Conservation (phyloP, 2,113 vertebrate species). For the Nymphicus hollandicus region DNA sequence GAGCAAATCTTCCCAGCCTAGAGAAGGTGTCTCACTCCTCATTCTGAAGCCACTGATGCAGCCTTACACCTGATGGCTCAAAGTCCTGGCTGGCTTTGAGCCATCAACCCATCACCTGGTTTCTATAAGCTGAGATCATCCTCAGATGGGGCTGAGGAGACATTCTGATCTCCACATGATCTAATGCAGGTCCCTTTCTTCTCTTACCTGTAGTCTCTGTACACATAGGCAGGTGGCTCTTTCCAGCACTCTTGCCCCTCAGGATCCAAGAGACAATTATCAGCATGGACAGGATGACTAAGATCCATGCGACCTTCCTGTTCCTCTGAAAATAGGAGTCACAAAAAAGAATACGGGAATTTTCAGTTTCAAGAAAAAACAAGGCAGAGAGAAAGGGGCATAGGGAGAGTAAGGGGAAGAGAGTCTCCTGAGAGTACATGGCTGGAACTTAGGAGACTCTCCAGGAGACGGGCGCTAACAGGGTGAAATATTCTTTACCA, state of each 20-base stretch:
- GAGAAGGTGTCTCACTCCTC: not conserved
- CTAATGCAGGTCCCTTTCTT: not conserved
- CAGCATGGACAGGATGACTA: slow-evolving; percentile 93
- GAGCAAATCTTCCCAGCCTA: not conserved
- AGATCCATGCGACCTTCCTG: slow-evolving; percentile 90
- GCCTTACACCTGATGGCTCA: not conserved
- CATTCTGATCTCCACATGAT: not conserved
- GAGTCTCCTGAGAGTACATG: not conserved
- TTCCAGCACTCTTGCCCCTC: slow-evolving; percentile 91
- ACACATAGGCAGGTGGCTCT: slow-evolving; percentile 90
- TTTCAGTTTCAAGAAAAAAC: not conserved
- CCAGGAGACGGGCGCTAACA: not conserved
- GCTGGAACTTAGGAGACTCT: not conserved
- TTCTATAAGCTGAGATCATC: not conserved
- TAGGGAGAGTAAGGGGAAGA: not conserved
- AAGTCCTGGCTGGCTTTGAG: not conserved
- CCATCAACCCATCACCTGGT: not conserved
- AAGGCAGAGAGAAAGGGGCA: not conserved
- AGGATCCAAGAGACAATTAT: slow-evolving; percentile 94
- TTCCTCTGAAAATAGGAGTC: slow-evolving; percentile 72
- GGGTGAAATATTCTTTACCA: slow-evolving; percentile 69
- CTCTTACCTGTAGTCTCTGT: slow-evolving; percentile 90
- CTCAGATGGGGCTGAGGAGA: not conserved
- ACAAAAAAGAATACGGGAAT: not conserved
- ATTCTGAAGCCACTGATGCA: not conserved